These are phyloP conservation scores for Erannis defoliaria DNA, from an alignment of 2,888 invertebrate genomes.

Conservation along the genomic window DNA sequence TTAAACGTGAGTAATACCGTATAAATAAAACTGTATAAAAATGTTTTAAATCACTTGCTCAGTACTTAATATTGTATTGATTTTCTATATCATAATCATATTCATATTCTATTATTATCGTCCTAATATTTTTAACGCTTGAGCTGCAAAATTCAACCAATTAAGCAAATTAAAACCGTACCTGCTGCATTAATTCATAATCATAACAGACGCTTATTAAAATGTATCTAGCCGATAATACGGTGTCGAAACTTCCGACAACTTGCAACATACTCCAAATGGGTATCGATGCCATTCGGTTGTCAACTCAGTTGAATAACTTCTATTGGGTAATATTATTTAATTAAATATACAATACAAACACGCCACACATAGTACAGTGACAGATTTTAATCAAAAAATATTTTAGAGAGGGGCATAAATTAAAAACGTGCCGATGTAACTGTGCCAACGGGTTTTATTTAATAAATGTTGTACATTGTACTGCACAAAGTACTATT, in stretches of 20 bases:
- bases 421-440: constrained; percentile 38
- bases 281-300: constrained; percentile 69
- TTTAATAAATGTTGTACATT: constrained; percentile 25
- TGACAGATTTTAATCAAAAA: constrained; percentile 36
- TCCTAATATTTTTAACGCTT: constrained; percentile 28
- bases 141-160: constrained; percentile 45
- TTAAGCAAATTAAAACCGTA: constrained; percentile 54
- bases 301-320: constrained; percentile 80
- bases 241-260: constrained; percentile 78
- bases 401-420: constrained; percentile 30
- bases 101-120: too few relatives aligned
- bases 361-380: constrained; percentile 26
- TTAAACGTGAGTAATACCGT: too few relatives aligned
- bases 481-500: constrained; percentile 3
- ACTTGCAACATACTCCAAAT: constrained; percentile 68
- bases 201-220: constrained; percentile 68
- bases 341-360: constrained; percentile 44
- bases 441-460: constrained; percentile 37
- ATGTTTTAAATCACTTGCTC: too few relatives aligned
- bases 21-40: too few relatives aligned
- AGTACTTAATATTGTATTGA: too few relatives aligned
- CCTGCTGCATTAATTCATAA: constrained; percentile 65
- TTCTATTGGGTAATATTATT: constrained; percentile 68
- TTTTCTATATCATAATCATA: too few relatives aligned
- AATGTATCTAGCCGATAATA: constrained; percentile 67